Evolutionary conservation across 2,113 vertebrate species (phyloP).

Genomic region (Rostratula benghalensis): DNA sequence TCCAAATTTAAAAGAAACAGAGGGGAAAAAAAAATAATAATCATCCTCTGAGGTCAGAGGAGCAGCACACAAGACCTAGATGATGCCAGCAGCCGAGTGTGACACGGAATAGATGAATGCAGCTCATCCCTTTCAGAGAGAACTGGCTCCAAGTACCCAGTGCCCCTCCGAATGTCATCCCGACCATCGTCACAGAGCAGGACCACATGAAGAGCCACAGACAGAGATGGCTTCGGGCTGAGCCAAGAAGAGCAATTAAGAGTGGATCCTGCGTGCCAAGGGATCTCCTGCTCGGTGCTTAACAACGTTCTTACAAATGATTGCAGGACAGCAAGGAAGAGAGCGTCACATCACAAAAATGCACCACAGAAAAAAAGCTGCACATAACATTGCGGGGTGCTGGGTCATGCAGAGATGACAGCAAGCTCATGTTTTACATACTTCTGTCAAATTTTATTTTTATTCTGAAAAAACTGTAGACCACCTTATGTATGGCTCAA

Average conservation of each 20-base stretch:
- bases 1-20: neutral
- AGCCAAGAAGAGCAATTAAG: neutral
- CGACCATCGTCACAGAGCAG: accelerated
- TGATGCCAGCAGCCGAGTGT: neutral
- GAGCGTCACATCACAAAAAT: neutral
- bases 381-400: neutral
- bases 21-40: neutral
- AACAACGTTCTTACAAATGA: neutral
- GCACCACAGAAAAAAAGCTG: neutral
- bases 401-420: neutral
- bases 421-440: neutral
- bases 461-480: neutral
- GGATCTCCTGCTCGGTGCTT: neutral
- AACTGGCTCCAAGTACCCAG: neutral
- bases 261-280: neutral
- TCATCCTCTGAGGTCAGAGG: neutral
- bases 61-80: neutral
- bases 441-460: neutral
- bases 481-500: neutral
- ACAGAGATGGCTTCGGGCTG: accelerated
- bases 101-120: neutral
- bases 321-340: neutral
- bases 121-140: neutral
- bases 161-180: neutral
- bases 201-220: neutral